phyloP scores from a whole-genome alignment of 2,113 vertebrate genomes.

The Casuarius casuarius region DNA sequence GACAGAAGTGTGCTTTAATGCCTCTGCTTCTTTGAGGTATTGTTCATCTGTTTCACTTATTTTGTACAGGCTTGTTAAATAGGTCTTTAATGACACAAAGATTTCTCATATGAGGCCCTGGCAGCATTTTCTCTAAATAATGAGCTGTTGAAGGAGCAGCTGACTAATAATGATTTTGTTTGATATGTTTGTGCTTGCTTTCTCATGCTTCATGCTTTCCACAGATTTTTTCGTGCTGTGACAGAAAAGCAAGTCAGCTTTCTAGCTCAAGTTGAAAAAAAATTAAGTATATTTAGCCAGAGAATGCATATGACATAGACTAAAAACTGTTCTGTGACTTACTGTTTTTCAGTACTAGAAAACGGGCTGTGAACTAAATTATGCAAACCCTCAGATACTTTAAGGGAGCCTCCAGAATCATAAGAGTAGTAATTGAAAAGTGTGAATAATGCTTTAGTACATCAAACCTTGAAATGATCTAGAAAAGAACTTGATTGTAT shows the following conservation, averaged over 20 bases:
- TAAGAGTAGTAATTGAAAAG: background rate
- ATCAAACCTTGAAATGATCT: background rate
- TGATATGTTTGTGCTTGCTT: background rate
- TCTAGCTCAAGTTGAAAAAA: background rate
- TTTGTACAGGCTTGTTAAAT: background rate
- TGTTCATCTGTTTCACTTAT: background rate
- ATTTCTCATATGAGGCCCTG: background rate
- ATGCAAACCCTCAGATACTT: background rate
- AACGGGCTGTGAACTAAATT: background rate
- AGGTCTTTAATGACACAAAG: background rate
- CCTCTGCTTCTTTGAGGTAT: background rate
- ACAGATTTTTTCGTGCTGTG: background rate
- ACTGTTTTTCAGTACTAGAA: background rate
- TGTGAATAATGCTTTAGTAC: background rate
- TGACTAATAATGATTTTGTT: background rate
- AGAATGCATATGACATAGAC: fast-evolving
- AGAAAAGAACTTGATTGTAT: background rate
- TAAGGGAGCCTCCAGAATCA: background rate
- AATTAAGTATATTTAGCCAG: background rate
- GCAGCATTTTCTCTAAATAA: background rate
- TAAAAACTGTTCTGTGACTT: background rate
- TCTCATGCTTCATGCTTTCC: background rate
- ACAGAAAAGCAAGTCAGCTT: background rate
- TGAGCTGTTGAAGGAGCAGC: background rate
- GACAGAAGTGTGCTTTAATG: background rate